Evolutionary conservation across 2,797 vertebrate genomes (phyloP), one percentile per base, ranked within the genome.

Genomic region (Gymnoscopelus braueri): DNA sequence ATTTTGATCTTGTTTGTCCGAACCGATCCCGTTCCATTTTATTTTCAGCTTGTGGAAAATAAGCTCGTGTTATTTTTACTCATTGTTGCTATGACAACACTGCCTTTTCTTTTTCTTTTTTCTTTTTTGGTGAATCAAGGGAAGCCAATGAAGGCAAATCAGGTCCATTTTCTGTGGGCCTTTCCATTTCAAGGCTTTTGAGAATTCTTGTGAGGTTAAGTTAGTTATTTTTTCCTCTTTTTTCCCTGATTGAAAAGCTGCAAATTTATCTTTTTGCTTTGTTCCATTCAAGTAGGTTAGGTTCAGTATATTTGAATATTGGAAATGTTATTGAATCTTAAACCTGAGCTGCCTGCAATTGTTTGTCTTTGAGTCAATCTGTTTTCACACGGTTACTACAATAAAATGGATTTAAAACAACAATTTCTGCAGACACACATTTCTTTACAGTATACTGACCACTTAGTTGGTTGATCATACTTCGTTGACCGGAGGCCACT

Each of bases 1-100:
- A 91, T 92, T 92, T 92, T 90, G 86, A 91, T 87, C 80, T 89
- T 88, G 87, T 92, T 91, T 89, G 88, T 91, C 88, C 90, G 89
- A 91, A 92, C 85, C 88, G 88, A 92, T 91, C 87, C 85, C 84
- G 89, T 91, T 91, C 89, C 87, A 87, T 88, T 91, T 93, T 93
- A 91, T 92, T 92, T 92, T 90, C 85, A 88, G 90, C 89, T 91
- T 86, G 80, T 88, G 84, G 89, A 91, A 92, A 93, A 92, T 87
- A 90, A 92, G 90, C 92, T 92, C 84, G 85, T 93, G 92, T 93
- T 94, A 93, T 94, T 94, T 94, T 94, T 94, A 93, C 90, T 92
- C 90, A 85, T 88, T 89, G 93, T 94, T 94, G 89, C 93, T 91
- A 94, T 93, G 93, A 93, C 93, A 89, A 93, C 92, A 51, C 85